Base-by-base conservation (phyloP, 2,888 invertebrate genomes). In the Dasysyrphus tricinctus region DNA sequence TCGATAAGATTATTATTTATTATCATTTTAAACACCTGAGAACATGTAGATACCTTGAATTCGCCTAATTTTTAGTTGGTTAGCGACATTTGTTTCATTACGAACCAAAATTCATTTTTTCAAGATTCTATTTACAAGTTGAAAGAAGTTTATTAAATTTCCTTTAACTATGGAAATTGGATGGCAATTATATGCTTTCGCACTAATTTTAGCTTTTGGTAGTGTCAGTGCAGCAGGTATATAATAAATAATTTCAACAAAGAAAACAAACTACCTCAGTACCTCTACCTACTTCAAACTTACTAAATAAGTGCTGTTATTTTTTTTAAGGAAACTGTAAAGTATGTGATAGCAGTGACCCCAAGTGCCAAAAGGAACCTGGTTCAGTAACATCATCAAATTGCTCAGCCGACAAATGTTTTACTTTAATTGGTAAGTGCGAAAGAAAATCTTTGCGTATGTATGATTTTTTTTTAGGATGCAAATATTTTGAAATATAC, bases 401-500 rank as follows among this genome's bases (percentile, higher is more conserved):
- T 4, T 84, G 84, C 49, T 0, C 16, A 0, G n/a, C 57, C 24
- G 24, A 24, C 0, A 5, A 39, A 0, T 85, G 85, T 39, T 85
- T 44, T 19, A 70, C 57, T 29, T 69, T 34, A 24, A 14, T 81
- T 63, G 85, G 85, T 85, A 78, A 85, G 85, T 74, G 2, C 0
- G 3, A 29, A 29, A 44, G 3, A 11, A 39, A 39, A 42, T 5
- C n/a, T 14, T n/a, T n/a, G n/a, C n/a, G 24, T 24, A 24, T 24
- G 24, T 24, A 24, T 24, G 2, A 24, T 24, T 24, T 24, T 24
- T 24, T 24, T 24, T 24, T 24, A 24, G 24, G 24, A 24, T 3
- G 1, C 24, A 24, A 24, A 24, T 2, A 24, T 24, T 24, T 24
- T 24, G 24, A 24, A 24, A 24, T 24, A 24, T 24, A n/a, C n/a